phyloP scores from a whole-genome alignment of 2,113 vertebrate species.

The Myanophis thanlyinensis region DNA sequence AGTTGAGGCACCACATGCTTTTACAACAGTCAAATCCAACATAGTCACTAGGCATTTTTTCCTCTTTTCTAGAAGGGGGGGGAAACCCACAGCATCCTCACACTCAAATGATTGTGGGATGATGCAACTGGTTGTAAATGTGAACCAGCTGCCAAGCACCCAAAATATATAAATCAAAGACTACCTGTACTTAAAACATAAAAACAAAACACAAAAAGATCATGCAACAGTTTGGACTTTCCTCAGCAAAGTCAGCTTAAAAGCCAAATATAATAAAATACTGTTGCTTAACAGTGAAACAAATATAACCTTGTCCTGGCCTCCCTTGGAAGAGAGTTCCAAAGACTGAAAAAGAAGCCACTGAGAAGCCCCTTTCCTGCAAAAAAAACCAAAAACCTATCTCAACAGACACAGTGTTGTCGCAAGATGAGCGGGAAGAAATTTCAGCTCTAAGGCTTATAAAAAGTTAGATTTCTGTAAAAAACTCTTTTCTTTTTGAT shows the following conservation, averaged over 20 bases:
- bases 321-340: not conserved
- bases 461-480: not conserved
- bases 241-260: not conserved
- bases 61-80: not conserved
- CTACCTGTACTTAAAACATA: not conserved
- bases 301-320: not conserved
- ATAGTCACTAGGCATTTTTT: not conserved
- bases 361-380: not conserved
- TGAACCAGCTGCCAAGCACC: not conserved
- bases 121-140: not conserved
- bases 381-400: too few relatives aligned
- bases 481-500: not conserved
- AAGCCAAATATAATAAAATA: too few relatives aligned
- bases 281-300: not conserved
- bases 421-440: not conserved
- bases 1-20: too few relatives aligned
- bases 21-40: too few relatives aligned
- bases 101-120: not conserved
- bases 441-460: not conserved
- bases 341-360: not conserved
- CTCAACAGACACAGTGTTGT: not conserved
- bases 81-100: too few relatives aligned
- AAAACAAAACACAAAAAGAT: not conserved
- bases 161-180: not conserved
- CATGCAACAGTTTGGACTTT: not conserved